Evolutionary conservation across 2,797 vertebrate species (phyloP).

Genomic region (Chelmon rostratus): DNA sequence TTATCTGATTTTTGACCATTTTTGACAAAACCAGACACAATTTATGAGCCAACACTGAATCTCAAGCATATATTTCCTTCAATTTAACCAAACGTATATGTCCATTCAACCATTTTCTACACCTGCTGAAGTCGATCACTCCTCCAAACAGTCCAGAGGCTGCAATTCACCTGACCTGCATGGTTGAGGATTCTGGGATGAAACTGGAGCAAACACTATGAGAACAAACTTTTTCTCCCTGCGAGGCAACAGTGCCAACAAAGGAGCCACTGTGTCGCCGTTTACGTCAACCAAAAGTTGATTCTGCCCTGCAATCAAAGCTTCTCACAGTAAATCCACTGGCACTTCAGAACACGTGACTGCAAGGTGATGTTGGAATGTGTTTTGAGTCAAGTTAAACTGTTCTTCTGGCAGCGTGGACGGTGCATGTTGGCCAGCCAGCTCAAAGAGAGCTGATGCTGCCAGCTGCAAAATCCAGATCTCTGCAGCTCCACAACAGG

Average conservation of each 20-base stretch:
- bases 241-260: not conserved
- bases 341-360: not conserved
- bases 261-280: not conserved
- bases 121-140: not conserved
- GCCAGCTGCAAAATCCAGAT: not conserved
- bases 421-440: not conserved
- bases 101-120: not conserved
- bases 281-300: not conserved
- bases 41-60: not conserved
- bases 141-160: not conserved
- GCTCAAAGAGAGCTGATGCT: not conserved
- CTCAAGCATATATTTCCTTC: not conserved
- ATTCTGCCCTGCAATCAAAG: not conserved
- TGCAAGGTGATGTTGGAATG: not conserved
- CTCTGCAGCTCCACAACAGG: not conserved
- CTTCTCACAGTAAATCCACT: not conserved
- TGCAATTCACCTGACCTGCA: not conserved
- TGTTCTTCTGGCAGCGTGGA: not conserved
- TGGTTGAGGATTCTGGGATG: not conserved
- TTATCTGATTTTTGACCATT: not conserved
- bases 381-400: not conserved
- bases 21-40: not conserved
- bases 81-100: not conserved
- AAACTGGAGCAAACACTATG: not conserved
- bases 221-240: not conserved